Percentiles rank a stretch among this genome's conserved stretches.
Conservation (phyloP, 2,888 invertebrate genomes). For the Loripinus fragilis region DNA sequence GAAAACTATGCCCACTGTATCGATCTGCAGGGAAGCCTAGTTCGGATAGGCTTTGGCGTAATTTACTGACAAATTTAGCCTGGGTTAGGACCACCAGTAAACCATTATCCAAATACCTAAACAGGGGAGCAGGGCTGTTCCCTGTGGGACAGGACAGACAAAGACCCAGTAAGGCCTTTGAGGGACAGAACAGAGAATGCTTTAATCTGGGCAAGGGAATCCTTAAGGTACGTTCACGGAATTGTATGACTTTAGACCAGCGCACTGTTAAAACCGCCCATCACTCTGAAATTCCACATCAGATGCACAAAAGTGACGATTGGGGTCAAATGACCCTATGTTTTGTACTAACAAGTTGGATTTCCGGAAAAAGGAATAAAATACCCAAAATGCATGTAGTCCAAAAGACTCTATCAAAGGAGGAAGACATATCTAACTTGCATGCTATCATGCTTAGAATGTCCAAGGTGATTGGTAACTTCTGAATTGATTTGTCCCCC, state of each 20-base stretch:
- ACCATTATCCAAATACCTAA: neutral
- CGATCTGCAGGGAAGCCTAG: conserved; percentile 23
- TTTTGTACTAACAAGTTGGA: neutral
- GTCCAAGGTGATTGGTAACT: neutral
- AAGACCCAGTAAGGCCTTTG: neutral
- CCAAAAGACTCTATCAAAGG: neutral
- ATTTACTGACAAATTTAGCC: neutral
- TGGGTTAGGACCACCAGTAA: neutral
- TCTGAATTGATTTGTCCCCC: neutral
- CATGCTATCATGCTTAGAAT: neutral
- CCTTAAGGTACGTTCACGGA: neutral
- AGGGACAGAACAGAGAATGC: neutral
- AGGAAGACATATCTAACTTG: neutral
- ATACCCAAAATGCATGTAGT: neutral
- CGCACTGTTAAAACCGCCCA: neutral
- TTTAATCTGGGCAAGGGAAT: conserved; percentile 22
- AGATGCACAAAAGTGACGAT: neutral
- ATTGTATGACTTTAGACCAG: conserved; percentile 10
- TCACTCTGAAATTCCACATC: neutral
- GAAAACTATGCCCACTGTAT: conserved; percentile 24
- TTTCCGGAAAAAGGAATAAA: neutral
- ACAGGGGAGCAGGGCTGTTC: neutral
- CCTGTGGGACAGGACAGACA: neutral
- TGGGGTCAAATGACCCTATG: neutral
- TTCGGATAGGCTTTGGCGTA: neutral